Base-by-base conservation (phyloP, 2,888 invertebrate genomes). In the Drosophila gaucha region DNA sequence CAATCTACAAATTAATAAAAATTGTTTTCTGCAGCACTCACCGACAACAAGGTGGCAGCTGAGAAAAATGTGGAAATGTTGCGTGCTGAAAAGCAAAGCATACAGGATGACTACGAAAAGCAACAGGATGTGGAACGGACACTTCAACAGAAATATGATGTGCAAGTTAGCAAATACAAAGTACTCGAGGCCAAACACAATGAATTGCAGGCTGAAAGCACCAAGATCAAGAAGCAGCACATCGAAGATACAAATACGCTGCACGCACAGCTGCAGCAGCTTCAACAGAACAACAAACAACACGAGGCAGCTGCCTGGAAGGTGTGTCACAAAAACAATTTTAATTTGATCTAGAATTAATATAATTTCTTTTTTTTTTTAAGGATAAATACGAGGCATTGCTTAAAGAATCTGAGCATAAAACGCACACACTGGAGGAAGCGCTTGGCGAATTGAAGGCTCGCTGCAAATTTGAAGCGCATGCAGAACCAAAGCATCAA, bases 11-110 rank as follows among this genome's bases (percentile, higher is more conserved):
- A 20, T 8, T n/a, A 16, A 31, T 24, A 18, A 5, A n/a, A 26
- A 10, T 10, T 26, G 16, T 49, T 44, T n/a, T 6, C 0, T 90
- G 35, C 78, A 94, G 94, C 93, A 41, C 92, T 94, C 50, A 92
- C 93, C 18, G 94, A 94, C 71, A 93, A 93, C 68, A 94, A 94
- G 88, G 91, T 93, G 66, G 90, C 93, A 39, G 86, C 94, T 51
- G 94, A 94, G 78, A 94, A 93, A 77, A 93, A 93, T 16, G 84
- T 94, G 26, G 93, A 94, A 78, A 91, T 91, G 35, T 93, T 94
- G 87, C 93, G 93, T 63, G 91, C 91, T 4, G 93, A 94, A 62
- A 93, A 93, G 74, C 90, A 93, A 65, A 92, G 93, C 71, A 90
- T 92, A 8, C 93, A 92, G 78, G 92, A 92, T 33, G 92, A 91